Conservation (phyloP, 1,140 invertebrate species). For the Coboldia fuscipes region DNA sequence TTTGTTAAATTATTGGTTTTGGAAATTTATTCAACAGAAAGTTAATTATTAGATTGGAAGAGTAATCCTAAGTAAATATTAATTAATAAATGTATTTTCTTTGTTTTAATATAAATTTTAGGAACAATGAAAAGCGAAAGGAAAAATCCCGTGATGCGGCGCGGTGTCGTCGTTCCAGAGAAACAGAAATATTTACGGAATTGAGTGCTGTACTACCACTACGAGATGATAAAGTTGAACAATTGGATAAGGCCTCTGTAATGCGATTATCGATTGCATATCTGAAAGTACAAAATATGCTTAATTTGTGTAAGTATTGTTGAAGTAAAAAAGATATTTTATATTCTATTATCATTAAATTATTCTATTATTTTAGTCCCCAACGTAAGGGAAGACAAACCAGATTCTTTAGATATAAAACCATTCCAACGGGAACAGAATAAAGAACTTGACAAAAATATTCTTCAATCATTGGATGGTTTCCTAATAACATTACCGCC, state of each 20-base stretch:
- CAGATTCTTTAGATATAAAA: not conserved
- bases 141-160: conserved; percentile 92
- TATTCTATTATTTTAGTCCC: conserved; percentile 5
- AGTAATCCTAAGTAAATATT: not conserved
- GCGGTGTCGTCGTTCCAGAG: conserved; percentile 70
- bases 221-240: conserved; percentile 46
- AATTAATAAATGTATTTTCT: conserved; percentile 1
- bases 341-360: conserved; percentile 4
- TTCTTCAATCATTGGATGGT: conserved; percentile 53
- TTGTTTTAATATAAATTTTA: conserved; percentile 23
- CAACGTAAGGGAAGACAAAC: not conserved
- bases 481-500: conserved; percentile 67
- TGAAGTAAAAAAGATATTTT: conserved; percentile 2
- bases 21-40: not conserved
- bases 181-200: conserved; percentile 85
- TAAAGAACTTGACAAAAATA: conserved; percentile 5
- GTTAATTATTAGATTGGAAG: not conserved
- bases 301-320: conserved; percentile 44
- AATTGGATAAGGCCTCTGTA: conserved; percentile 87
- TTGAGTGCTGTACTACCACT: conserved; percentile 65
- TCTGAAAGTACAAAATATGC: conserved; percentile 64
- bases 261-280: conserved; percentile 85
- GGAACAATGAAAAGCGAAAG: conserved; percentile 89
- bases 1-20: no score
- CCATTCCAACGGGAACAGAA: not conserved